Conservation (phyloP, 2,888 invertebrate genomes). For the Lithosia quadra region DNA sequence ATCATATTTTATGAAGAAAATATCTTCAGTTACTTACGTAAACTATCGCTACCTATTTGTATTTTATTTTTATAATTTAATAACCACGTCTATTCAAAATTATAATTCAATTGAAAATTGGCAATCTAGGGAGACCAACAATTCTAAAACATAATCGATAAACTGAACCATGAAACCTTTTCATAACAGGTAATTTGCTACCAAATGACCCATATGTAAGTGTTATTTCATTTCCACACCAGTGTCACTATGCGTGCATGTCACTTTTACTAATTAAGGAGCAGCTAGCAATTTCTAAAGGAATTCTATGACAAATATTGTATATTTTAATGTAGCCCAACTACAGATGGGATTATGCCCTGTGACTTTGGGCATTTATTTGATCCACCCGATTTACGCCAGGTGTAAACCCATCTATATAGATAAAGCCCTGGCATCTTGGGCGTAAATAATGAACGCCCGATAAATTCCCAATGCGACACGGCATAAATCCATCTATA, state of each 20-base stretch:
- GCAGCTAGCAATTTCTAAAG: not conserved
- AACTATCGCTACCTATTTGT: not conserved
- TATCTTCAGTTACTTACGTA: no score
- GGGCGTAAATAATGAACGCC: no score
- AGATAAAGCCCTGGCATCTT: no score
- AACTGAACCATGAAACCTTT: not conserved
- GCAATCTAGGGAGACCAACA: not conserved
- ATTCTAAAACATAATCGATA: not conserved
- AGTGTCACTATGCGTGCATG: constrained; percentile 1
- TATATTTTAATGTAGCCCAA: not conserved
- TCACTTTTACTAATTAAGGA: not conserved
- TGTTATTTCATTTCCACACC: not conserved
- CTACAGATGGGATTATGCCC: no score
- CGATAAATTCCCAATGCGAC: no score
- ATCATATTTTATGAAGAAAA: no score
- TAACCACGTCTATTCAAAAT: not conserved
- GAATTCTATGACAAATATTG: not conserved
- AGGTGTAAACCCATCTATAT: no score
- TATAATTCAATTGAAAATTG: no score
- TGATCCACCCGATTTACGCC: no score
- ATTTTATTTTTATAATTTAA: not conserved
- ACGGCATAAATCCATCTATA: no score
- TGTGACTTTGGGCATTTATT: no score
- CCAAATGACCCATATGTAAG: not conserved
- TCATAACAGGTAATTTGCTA: not conserved